phyloP scores from a whole-genome alignment of 2,113 vertebrate species.

The Bungarus multicinctus region DNA sequence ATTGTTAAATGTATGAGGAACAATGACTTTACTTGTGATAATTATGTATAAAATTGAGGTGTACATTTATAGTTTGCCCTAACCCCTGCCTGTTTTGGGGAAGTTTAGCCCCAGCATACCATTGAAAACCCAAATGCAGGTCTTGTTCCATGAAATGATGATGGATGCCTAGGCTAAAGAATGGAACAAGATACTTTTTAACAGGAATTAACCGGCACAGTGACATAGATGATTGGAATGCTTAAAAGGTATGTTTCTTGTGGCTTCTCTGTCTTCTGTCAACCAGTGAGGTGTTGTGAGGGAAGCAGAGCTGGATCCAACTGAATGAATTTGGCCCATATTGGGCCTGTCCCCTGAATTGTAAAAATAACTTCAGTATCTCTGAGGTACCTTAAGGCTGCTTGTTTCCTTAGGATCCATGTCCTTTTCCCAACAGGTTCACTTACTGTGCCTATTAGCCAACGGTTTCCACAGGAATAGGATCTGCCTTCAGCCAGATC shows the following conservation, averaged over 20 bases:
- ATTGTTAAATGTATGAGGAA: background rate
- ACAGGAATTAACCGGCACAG: background rate
- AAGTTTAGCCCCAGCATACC: background rate
- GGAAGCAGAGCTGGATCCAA: background rate
- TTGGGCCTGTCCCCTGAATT: background rate
- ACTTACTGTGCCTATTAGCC: conserved; percentile 90
- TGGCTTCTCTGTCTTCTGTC: background rate
- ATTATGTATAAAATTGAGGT: background rate
- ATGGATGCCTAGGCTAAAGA: background rate
- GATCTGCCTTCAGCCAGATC: conserved; percentile 81
- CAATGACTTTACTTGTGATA: background rate
- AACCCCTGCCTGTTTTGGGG: background rate
- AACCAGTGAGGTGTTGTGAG: background rate
- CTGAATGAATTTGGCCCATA: background rate
- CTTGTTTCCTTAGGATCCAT: conserved; percentile 6
- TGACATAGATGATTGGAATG: background rate
- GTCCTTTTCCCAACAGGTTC: conserved; percentile 74
- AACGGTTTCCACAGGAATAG: conserved; percentile 83
- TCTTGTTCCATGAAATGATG: background rate
- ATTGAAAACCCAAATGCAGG: background rate
- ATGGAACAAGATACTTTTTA: background rate
- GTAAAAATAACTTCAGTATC: background rate
- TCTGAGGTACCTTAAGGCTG: background rate
- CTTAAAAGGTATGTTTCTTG: background rate
- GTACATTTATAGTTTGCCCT: background rate